Conservation (phyloP, 2,113 vertebrate species). For the Chaetodon auriga region DNA sequence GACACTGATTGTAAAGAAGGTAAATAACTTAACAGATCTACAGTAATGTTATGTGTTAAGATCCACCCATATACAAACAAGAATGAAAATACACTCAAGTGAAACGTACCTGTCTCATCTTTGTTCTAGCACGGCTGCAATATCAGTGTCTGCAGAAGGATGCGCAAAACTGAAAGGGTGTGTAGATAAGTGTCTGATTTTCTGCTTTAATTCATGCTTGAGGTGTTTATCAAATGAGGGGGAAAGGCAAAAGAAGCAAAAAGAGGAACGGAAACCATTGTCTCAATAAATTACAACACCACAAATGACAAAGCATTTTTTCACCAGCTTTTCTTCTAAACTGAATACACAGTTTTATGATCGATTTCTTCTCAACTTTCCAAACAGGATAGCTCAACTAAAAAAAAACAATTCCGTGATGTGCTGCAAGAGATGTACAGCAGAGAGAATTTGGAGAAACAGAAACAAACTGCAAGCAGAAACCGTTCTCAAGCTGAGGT, state of each 20-base stretch:
- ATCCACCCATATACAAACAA: not conserved
- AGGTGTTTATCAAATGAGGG: slow-evolving; percentile 7
- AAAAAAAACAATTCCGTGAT: slow-evolving; percentile 64
- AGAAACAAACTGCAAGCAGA: not conserved
- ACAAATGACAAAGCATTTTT: not conserved
- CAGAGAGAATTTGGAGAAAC: slow-evolving; percentile 44
- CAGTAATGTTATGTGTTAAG: not conserved
- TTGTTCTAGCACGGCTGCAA: slow-evolving; percentile 59
- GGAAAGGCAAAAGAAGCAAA: slow-evolving; percentile 10
- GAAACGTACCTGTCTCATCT: slow-evolving; percentile 4
- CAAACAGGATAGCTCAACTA: slow-evolving; percentile 51
- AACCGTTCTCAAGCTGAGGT: slow-evolving; percentile 42
- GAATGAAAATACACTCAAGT: not conserved
- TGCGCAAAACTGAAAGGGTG: slow-evolving; percentile 37
- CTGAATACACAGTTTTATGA: not conserved
- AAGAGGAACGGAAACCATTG: slow-evolving; percentile 60
- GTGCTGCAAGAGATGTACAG: slow-evolving; percentile 80
- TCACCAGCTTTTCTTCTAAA: not conserved
- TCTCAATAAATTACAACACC: not conserved
- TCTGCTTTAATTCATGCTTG: not conserved
- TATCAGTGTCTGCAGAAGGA: slow-evolving; percentile 17
- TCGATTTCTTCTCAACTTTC: slow-evolving; percentile 4
- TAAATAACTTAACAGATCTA: slow-evolving; percentile 28
- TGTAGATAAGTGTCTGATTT: slow-evolving; percentile 1
- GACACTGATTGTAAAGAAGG: slow-evolving; percentile 76